Percentiles rank a stretch among this genome's conserved stretches.
Evolutionary conservation across 2,113 vertebrate genomes (phyloP).

Genomic region (Myotis yumanensis): DNA sequence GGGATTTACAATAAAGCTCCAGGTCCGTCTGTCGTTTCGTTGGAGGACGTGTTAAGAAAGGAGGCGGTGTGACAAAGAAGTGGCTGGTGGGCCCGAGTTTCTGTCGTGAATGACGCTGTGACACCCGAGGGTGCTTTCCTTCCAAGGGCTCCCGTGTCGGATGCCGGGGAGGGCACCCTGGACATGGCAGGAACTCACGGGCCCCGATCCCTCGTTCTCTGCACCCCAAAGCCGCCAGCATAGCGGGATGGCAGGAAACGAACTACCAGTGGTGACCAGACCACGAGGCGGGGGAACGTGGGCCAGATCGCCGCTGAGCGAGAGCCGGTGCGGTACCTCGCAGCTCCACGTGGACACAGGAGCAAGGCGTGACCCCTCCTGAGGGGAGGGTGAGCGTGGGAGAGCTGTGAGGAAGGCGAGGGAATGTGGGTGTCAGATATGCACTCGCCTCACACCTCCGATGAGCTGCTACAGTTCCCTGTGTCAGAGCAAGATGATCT

Average conservation of each 20-base stretch:
- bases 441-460: no score
- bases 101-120: slow-evolving; percentile 37
- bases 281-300: background rate
- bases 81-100: background rate
- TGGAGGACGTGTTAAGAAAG: slow-evolving; percentile 60
- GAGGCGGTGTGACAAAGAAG: slow-evolving; percentile 10
- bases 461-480: no score
- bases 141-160: background rate
- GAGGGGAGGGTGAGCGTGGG: background rate
- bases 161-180: background rate
- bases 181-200: background rate
- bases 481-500: no score
- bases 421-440: no score
- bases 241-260: background rate
- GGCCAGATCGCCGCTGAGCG: background rate
- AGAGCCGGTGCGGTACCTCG: background rate
- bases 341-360: background rate
- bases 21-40: slow-evolving; percentile 4
- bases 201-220: background rate
- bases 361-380: slow-evolving; percentile 2
- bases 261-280: background rate
- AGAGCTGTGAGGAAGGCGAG: background rate
- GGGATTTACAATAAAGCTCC: slow-evolving; percentile 26
- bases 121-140: background rate
- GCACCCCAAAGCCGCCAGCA: background rate